Percentiles rank a stretch among this genome's conserved stretches.
Conservation (phyloP, 2,113 vertebrate species). For the Chauna torquata region DNA sequence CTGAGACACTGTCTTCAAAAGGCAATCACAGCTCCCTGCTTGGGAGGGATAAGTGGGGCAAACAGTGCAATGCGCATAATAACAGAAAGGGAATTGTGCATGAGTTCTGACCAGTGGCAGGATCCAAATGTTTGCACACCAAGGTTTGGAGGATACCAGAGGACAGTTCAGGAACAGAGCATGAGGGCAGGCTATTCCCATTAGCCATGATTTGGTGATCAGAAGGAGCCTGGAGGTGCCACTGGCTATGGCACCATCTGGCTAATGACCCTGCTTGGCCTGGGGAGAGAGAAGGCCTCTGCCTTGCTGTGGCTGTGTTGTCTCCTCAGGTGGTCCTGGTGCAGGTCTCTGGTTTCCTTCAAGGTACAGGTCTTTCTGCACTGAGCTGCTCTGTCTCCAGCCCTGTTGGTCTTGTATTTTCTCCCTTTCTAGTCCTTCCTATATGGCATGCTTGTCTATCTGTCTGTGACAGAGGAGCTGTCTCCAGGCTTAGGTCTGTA, state of each 20-base stretch:
- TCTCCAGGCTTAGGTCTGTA: background rate
- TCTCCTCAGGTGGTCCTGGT: background rate
- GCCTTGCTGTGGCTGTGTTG: background rate
- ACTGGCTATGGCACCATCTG: background rate
- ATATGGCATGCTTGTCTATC: background rate
- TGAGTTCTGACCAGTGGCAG: background rate
- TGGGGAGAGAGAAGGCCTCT: background rate
- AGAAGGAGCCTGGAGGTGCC: background rate
- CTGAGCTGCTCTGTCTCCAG: background rate
- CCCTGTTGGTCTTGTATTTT: background rate
- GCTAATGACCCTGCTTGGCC: background rate
- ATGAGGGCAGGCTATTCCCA: background rate
- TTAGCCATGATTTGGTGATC: background rate
- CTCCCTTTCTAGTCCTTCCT: background rate
- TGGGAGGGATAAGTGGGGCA: background rate
- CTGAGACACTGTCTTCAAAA: background rate
- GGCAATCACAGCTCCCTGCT: background rate
- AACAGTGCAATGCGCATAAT: background rate
- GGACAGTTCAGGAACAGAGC: background rate
- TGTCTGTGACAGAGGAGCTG: background rate
- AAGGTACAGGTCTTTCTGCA: background rate
- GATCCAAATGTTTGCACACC: background rate
- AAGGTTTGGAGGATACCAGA: background rate
- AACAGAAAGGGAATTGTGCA: too few relatives aligned
- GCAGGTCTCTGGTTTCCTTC: background rate